A percentile compares a stretch with the other conserved stretches of the same genome.
Conservation (phyloP, 2,113 vertebrate species). For the Proteles cristata region DNA sequence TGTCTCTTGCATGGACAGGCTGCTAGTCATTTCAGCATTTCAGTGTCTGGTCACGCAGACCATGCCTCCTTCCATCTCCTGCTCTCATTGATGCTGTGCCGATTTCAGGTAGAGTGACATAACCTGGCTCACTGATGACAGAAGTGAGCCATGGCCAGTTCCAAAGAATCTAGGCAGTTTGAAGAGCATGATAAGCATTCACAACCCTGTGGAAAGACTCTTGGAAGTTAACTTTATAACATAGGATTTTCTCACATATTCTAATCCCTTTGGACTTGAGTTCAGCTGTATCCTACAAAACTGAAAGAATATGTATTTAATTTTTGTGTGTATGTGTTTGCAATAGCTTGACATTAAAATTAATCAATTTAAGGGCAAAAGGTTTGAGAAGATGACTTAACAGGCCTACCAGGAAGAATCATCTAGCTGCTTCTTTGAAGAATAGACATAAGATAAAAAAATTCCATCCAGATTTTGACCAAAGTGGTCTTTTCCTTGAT, state of each 20-base stretch:
- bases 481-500: not conserved
- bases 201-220: not conserved
- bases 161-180: not conserved
- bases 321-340: not conserved
- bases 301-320: not conserved
- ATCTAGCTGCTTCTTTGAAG: not conserved
- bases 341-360: slow-evolving; percentile 24
- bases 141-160: not conserved
- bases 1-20: not conserved
- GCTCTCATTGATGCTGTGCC: not conserved
- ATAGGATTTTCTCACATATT: not conserved
- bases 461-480: not conserved
- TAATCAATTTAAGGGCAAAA: not conserved
- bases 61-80: not conserved
- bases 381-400: not conserved
- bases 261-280: not conserved
- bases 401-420: not conserved
- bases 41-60: not conserved
- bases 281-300: not conserved
- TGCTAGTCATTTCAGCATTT: slow-evolving; percentile 1
- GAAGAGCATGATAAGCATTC: not conserved
- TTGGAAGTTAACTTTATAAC: slow-evolving; percentile 43
- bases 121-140: not conserved
- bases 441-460: slow-evolving; percentile 25
- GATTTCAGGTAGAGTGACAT: not conserved